A percentile compares a stretch with the other conserved stretches of the same genome.
phyloP scores from a whole-genome alignment of 2,113 vertebrate genomes.

The Amphiprion percula region DNA sequence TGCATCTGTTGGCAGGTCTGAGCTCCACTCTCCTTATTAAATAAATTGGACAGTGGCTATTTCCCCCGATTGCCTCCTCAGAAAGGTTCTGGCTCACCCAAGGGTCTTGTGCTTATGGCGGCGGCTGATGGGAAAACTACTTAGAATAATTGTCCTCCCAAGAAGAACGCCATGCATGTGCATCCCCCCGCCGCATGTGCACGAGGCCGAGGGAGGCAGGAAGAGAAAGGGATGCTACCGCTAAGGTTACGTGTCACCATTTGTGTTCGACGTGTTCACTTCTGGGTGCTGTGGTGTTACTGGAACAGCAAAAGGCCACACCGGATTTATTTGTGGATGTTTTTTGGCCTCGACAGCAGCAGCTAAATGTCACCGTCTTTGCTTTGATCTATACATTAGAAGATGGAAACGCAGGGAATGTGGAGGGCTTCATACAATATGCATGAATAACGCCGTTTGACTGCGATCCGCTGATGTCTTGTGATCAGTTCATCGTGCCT shows the following conservation, averaged over 20 bases:
- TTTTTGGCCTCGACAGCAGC: constrained; percentile 18
- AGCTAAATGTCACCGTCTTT: constrained; percentile 6
- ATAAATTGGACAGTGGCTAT: constrained; percentile 84
- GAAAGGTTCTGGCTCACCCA: constrained; percentile 81
- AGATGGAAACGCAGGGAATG: neutral
- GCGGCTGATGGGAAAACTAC: constrained; percentile 82
- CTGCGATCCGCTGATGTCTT: constrained; percentile 3
- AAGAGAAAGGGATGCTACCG: neutral
- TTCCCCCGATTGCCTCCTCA: constrained; percentile 73
- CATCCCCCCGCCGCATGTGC: constrained; percentile 1
- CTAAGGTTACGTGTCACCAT: constrained; percentile 28
- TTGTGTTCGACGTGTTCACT: constrained; percentile 46
- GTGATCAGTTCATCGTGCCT: constrained; percentile 15
- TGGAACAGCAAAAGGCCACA: neutral
- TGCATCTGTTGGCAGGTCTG: constrained; percentile 75
- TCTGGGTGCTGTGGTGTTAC: neutral
- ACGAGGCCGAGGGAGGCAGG: neutral
- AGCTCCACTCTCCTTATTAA: constrained; percentile 82
- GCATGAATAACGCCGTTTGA: constrained; percentile 11
- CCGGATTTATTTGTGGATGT: constrained; percentile 12
- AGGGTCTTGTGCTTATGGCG: constrained; percentile 74
- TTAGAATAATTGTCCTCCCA: constrained; percentile 84
- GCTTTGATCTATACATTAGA: constrained; percentile 22
- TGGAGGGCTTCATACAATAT: constrained; percentile 14
- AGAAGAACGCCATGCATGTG: constrained; percentile 49